Base-by-base conservation (phyloP, 2,797 vertebrate genomes). In the Acipenser transmontanus region DNA sequence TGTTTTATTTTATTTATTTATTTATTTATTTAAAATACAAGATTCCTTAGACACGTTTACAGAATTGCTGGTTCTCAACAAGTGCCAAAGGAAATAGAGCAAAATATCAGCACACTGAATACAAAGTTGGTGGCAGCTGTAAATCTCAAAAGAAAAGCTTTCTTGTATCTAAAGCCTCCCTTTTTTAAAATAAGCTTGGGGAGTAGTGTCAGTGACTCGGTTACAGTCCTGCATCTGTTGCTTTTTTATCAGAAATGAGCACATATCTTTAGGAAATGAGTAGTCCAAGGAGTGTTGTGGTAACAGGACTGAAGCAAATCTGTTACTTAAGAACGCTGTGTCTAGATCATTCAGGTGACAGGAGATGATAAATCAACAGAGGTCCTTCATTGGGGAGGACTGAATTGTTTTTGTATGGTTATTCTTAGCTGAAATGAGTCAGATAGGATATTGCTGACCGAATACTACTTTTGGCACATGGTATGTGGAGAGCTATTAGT, bases 41-140 rank as follows among this genome's bases (percentile, higher is more conserved):
- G 69, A 59, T 57, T 63, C 59, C 50, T 50, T 20, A 65, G 69
- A 66, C 47, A 60, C 74, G 73, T 80, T 81, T 74, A 78, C 81
- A 72, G 77, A 76, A 78, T 78, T 78, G 71, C 72, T 72, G 72
- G 76, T 73, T 72, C 75, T 72, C 78, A 73, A 72, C 69, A 69
- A 56, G 62, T 50, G 75, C 81, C 80, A 83, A 85, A 85, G 80
- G 79, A 77, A 85, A 80, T 81, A 79, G 77, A 77, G 80, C 74
- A 60, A 66, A 75, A 69, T 72, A 79, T 74, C 68, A 76, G 80
- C 79, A 81, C 80, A 75, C 71, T 74, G 68, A 69, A 59, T 65
- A 72, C 67, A 76, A 84, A 82, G 77, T 79, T 76, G 75, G 83
- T 86, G 82, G 75, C 73, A 68, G 34, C 34, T 34, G 34, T 74